Evolutionary conservation across 1,140 invertebrate species (phyloP), one percentile per base, ranked within the genome.

Genomic region (Cecropterus lyciades): DNA sequence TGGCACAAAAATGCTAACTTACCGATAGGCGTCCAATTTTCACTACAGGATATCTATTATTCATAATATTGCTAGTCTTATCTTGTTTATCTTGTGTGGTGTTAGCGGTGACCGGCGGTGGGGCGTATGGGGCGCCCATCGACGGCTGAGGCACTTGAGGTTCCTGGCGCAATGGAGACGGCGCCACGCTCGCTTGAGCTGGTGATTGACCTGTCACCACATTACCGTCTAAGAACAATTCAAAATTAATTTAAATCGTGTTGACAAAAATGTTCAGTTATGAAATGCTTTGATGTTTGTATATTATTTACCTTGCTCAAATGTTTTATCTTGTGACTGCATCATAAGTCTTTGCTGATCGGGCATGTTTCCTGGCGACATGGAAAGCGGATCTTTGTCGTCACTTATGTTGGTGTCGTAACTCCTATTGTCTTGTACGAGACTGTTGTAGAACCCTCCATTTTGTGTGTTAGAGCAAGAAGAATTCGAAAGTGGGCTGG

Each of bases 161-260:
- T 73, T 90, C 86, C 56, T 90, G 88, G 20, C 85, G 84, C 59
- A 92, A 72, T 14, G 89, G 92, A 33, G 90, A 93, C 33, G 93
- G 93, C 45, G 93, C 93, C 43, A 93, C 92, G 67, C 92, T 93
- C 0, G 92, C 93, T 85, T 94, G 93, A 16, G 93, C 93, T 48
- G 94, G 94, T 17, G 94, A 94, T 56, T 94, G 93, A 7, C 93
- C 93, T 78, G 84, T 85, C 77, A 87, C 69, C 46, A 89, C 87
- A 79, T 88, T 88, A 37, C 87, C 87, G 77, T 78, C 85, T 87
- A 74, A 40, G 80, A 77, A 71, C 20, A 51, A 33, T 27, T 59
- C 9, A n/a, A 27, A 43, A 14, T 37, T 33, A 46, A 8, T 40
- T 60, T 17, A n/a, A n/a, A n/a, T n/a, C n/a, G n/a, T n/a, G n/a